Conservation (phyloP, 2,113 vertebrate species). For the Percopsis transmontana region DNA sequence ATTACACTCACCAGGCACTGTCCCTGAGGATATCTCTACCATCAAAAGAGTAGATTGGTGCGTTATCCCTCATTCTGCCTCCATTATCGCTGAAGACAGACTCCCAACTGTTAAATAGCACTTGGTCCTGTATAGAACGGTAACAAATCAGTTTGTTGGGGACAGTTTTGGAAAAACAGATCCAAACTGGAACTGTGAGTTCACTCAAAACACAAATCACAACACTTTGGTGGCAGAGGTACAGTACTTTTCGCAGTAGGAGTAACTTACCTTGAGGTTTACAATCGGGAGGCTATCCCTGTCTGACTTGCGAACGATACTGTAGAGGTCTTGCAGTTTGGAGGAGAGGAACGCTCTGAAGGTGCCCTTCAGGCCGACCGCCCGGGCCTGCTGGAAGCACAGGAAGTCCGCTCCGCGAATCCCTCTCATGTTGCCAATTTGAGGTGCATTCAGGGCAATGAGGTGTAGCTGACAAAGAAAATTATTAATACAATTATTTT, state of each 20-base stretch:
- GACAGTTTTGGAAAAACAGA: neutral
- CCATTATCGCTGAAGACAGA: conserved; percentile 82
- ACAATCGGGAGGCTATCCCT: conserved; percentile 80
- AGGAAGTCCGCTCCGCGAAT: conserved; percentile 94
- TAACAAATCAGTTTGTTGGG: neutral
- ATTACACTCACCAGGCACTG: conserved; percentile 83
- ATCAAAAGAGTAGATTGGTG: conserved; percentile 90
- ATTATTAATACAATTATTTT: neutral
- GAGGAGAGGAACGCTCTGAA: conserved; percentile 97
- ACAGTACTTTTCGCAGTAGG: neutral
- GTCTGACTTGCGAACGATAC: conserved; percentile 92
- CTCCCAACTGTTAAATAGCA: conserved; percentile 90
- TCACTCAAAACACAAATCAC: neutral
- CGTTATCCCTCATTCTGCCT: conserved; percentile 75
- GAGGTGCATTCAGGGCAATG: conserved; percentile 88
- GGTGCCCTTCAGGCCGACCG: conserved; percentile 87
- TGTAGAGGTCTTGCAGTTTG: conserved; percentile 93
- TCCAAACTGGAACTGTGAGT: neutral
- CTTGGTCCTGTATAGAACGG: conserved; percentile 81
- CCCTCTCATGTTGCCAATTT: conserved; percentile 87
- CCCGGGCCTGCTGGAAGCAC: conserved; percentile 96
- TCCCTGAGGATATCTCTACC: conserved; percentile 90
- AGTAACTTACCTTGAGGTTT: conserved; percentile 86
- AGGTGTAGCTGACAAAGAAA: conserved; percentile 84
- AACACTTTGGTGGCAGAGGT: no score